A percentile compares a stretch with the other conserved stretches of the same genome.
Conservation (phyloP, 2,797 vertebrate species). For the Schizopygopsis malacanthus region DNA sequence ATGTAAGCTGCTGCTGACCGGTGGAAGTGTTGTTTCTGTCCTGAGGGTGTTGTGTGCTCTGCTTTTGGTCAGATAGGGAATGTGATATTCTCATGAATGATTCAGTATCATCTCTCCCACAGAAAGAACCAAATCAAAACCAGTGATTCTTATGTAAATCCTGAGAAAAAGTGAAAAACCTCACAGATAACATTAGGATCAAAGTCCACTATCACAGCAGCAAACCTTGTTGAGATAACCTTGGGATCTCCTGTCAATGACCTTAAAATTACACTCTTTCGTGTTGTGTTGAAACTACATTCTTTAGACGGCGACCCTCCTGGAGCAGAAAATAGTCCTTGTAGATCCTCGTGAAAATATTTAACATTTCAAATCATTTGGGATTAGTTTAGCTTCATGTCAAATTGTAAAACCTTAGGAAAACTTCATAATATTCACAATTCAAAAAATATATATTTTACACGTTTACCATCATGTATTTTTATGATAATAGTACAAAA, state of each 20-base stretch:
- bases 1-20: not conserved
- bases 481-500: not conserved
- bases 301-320: not conserved
- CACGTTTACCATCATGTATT: too few relatives aligned
- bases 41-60: not conserved
- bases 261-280: not conserved
- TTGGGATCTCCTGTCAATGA: not conserved
- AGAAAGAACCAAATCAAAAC: not conserved
- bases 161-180: not conserved
- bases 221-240: not conserved
- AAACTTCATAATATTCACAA: not conserved
- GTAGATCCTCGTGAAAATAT: not conserved
- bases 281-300: not conserved
- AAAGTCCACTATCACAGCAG: not conserved
- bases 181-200: not conserved
- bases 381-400: not conserved
- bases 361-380: not conserved
- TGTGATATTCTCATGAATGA: conserved; percentile 40
- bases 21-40: not conserved
- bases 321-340: not conserved
- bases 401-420: not conserved
- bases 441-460: too few relatives aligned
- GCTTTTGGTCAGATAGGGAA: conserved; percentile 3
- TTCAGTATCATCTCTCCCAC: conserved; percentile 30
- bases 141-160: not conserved